phyloP scores from a whole-genome alignment of 2,888 invertebrate genomes.

The Mimachlamys varia region DNA sequence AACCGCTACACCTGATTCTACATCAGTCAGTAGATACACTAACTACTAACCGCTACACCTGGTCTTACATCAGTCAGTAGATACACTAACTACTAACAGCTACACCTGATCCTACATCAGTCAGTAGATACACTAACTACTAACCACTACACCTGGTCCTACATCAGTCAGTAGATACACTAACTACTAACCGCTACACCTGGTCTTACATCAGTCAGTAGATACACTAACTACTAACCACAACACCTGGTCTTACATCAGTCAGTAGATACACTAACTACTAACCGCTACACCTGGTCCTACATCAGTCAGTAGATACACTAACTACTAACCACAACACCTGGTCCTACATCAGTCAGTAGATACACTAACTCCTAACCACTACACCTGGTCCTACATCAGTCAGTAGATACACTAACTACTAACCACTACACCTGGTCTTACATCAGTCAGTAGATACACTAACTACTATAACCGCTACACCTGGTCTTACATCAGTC shows the following conservation, averaged over 20 bases:
- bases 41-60: not conserved
- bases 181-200: not conserved
- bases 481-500: not conserved
- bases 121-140: not conserved
- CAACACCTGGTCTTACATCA: not conserved
- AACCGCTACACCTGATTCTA: not conserved
- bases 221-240: not conserved
- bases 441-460: not conserved
- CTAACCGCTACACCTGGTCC: not conserved
- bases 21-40: not conserved
- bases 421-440: not conserved
- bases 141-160: not conserved
- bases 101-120: not conserved
- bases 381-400: not conserved
- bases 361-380: not conserved
- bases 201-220: not conserved
- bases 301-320: not conserved
- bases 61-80: not conserved
- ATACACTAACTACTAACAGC: not conserved
- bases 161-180: not conserved
- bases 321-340: not conserved
- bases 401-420: not conserved
- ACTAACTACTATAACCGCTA: not conserved
- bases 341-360: not conserved
- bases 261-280: not conserved